Percentiles rank a stretch among this genome's conserved stretches.
These are phyloP conservation scores for Branchipolynoe longqiensis DNA, from an alignment of 2,888 invertebrate species.

Conservation along the genomic window DNA sequence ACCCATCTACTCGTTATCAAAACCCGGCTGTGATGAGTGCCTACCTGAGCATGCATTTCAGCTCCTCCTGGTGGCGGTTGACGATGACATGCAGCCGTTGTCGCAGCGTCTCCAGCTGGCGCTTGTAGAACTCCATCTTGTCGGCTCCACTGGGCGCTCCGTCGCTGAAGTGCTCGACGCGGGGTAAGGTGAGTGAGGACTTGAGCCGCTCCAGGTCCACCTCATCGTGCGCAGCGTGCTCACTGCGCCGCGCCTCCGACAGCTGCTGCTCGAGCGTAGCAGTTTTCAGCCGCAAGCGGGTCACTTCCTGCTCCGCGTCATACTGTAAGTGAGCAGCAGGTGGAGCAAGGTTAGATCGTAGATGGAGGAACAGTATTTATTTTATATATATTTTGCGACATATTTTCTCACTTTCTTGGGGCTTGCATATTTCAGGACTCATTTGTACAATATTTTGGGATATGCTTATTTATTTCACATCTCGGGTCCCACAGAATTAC, in stretches of 20 bases:
- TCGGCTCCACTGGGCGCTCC: neutral
- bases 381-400: too few species aligned
- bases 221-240: conserved; percentile 61
- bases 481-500: too few species aligned
- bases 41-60: conserved; percentile 64
- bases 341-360: too few species aligned
- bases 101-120: conserved; percentile 74
- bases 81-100: conserved; percentile 74
- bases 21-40: neutral
- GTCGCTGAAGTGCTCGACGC: neutral
- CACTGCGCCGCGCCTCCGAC: conserved; percentile 62
- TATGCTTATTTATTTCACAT: too few species aligned
- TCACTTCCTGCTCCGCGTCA: conserved; percentile 74
- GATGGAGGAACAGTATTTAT: too few species aligned
- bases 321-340: conserved; percentile 73
- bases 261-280: conserved; percentile 71
- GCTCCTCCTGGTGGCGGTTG: conserved; percentile 72
- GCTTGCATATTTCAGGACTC: too few species aligned
- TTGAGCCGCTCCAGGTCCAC: conserved; percentile 59
- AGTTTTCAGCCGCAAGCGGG: conserved; percentile 72
- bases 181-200: conserved; percentile 10
- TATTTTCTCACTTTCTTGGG: too few species aligned
- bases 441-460: too few species aligned
- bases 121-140: conserved; percentile 42
- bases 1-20: too few species aligned